Evolutionary conservation across 2,888 invertebrate genomes (phyloP).

Genomic region (Netelia virgata): DNA sequence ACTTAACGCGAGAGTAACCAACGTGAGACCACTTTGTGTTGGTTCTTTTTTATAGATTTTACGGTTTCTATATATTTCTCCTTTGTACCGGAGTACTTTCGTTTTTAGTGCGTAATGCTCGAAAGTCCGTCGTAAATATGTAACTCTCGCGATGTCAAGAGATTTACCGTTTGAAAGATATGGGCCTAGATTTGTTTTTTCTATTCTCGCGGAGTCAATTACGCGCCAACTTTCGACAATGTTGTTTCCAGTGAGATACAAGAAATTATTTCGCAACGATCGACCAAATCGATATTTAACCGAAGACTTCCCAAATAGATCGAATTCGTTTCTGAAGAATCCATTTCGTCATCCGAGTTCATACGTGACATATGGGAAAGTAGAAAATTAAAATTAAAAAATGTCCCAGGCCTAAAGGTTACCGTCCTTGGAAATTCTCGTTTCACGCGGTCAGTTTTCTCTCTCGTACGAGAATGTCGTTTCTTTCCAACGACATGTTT

Average conservation of each 20-base stretch:
- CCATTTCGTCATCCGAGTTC: background rate
- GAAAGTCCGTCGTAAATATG: conserved; percentile 31
- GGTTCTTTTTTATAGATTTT: background rate
- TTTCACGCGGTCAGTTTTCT: conserved; percentile 13
- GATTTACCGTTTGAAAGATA: conserved; percentile 24
- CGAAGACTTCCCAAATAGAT: background rate
- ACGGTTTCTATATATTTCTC: background rate
- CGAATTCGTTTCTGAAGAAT: background rate
- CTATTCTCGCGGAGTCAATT: background rate
- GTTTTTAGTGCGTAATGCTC: conserved; percentile 24
- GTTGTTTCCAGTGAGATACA: background rate
- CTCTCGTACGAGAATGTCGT: conserved; percentile 12
- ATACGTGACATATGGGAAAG: background rate
- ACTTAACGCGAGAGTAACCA: conserved; percentile 4
- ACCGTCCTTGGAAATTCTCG: conserved; percentile 30
- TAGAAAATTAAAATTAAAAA: background rate
- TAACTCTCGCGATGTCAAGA: background rate
- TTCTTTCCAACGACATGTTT: background rate
- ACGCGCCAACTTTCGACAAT: conserved; percentile 22
- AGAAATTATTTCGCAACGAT: conserved; percentile 1
- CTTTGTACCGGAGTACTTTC: conserved; percentile 19
- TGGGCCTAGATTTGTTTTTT: conserved; percentile 12
- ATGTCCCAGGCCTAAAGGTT: conserved; percentile 20
- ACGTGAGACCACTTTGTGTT: background rate
- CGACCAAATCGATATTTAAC: background rate